phyloP scores from a whole-genome alignment of 2,888 invertebrate species.

The Itoplectis maculator region DNA sequence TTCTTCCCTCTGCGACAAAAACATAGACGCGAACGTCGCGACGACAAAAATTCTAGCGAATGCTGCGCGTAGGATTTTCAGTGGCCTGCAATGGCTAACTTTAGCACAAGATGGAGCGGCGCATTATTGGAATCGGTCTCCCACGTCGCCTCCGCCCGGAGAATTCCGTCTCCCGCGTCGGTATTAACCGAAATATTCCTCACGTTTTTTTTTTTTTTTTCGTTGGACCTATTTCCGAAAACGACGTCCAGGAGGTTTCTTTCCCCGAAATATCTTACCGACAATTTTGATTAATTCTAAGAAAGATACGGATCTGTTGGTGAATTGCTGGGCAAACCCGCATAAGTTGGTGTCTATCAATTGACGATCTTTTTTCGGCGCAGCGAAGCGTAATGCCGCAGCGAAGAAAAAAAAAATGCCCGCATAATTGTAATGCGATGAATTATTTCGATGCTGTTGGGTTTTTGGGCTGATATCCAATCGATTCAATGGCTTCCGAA shows the following conservation, averaged over 20 bases:
- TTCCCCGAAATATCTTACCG: neutral
- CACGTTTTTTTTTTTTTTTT: no score
- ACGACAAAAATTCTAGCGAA: slow-evolving; percentile 20
- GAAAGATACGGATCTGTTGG: neutral
- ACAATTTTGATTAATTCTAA: slow-evolving; percentile 7
- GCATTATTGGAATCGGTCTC: slow-evolving; percentile 66
- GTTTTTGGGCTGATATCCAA: no score
- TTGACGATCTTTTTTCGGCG: slow-evolving; percentile 33
- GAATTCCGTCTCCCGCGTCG: slow-evolving; percentile 74
- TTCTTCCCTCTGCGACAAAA: neutral
- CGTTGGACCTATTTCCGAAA: slow-evolving; percentile 18
- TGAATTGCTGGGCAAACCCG: slow-evolving; percentile 11
- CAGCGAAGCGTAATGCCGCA: slow-evolving; percentile 10
- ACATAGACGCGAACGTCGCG: neutral
- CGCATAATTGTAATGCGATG: slow-evolving; percentile 8
- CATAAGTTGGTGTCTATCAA: slow-evolving; percentile 32
- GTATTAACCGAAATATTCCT: slow-evolving; percentile 66
- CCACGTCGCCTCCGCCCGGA: slow-evolving; percentile 73
- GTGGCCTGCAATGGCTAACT: neutral
- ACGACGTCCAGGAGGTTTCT: slow-evolving; percentile 15
- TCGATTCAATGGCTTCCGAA: no score
- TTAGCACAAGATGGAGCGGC: neutral
- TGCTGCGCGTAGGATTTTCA: neutral
- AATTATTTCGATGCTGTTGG: slow-evolving; percentile 2
- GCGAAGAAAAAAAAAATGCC: slow-evolving; percentile 19